Percentiles rank a stretch among this genome's conserved stretches.
phyloP scores from a whole-genome alignment of 2,113 vertebrate species.

The Poecile atricapillus region DNA sequence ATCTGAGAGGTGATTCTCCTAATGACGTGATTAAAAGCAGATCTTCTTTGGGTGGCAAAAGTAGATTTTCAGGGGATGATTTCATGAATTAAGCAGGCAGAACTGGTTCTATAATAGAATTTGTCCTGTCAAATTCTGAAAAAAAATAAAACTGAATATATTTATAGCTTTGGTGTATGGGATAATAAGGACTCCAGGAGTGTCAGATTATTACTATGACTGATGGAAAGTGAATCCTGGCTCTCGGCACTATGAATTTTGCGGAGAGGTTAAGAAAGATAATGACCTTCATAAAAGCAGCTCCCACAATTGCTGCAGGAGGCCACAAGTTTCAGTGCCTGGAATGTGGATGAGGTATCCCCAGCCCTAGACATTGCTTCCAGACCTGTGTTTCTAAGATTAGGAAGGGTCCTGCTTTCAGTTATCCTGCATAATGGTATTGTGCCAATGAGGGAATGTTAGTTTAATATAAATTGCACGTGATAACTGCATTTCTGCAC shows the following conservation, averaged over 20 bases:
- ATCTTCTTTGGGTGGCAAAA: background rate
- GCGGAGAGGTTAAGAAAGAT: conserved; percentile 6
- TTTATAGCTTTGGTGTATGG: background rate
- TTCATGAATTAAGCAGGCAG: background rate
- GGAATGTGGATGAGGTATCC: conserved; percentile 41
- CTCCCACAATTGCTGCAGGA: background rate
- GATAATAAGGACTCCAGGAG: background rate
- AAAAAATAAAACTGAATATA: background rate
- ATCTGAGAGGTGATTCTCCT: background rate
- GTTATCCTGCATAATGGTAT: background rate
- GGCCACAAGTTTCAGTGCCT: background rate
- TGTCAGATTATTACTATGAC: background rate
- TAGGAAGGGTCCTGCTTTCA: background rate
- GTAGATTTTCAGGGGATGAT: background rate
- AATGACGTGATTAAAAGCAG: background rate
- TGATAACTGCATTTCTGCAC: background rate
- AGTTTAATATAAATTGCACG: background rate
- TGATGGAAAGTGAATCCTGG: background rate
- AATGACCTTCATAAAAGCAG: conserved; percentile 1
- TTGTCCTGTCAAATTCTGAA: background rate
- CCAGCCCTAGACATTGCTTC: conserved; percentile 13
- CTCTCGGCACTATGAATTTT: background rate
- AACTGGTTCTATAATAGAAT: background rate
- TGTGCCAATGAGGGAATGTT: background rate
- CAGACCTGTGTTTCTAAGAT: background rate